Conservation (phyloP, 2,888 invertebrate genomes). For the Drosophila demipolita region DNA sequence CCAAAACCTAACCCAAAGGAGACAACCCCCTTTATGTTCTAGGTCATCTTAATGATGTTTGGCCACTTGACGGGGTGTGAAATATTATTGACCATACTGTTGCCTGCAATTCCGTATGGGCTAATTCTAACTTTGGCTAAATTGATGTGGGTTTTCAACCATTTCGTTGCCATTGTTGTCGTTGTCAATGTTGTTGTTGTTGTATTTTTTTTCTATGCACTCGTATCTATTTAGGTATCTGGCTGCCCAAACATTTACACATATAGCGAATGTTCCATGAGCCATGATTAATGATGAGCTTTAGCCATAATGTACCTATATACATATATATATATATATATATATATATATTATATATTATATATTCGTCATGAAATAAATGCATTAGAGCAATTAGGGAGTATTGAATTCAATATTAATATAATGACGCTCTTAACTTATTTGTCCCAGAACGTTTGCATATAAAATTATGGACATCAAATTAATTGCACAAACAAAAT, state of each 20-base stretch:
- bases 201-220: constrained; percentile 1
- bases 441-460: neutral
- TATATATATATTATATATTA: neutral
- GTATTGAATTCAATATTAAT: neutral
- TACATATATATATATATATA: neutral
- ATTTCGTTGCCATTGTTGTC: constrained; percentile 6
- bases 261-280: neutral
- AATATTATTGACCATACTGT: constrained; percentile 59
- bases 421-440: neutral
- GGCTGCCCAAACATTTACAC: constrained; percentile 1
- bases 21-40: constrained; percentile 3
- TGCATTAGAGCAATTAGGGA: constrained; percentile 1
- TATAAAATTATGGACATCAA: neutral
- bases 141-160: constrained; percentile 37
- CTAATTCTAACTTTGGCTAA: constrained; percentile 33
- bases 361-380: neutral
- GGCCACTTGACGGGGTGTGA: constrained; percentile 49
- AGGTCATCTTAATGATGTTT: constrained; percentile 64
- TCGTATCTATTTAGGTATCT: constrained; percentile 7
- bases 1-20: constrained; percentile 9
- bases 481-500: neutral
- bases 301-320: constrained; percentile 2
- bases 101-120: constrained; percentile 3
- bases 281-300: constrained; percentile 54
- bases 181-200: neutral